Conservation (phyloP, 2,888 invertebrate genomes). For the Clistopyga incitator region DNA sequence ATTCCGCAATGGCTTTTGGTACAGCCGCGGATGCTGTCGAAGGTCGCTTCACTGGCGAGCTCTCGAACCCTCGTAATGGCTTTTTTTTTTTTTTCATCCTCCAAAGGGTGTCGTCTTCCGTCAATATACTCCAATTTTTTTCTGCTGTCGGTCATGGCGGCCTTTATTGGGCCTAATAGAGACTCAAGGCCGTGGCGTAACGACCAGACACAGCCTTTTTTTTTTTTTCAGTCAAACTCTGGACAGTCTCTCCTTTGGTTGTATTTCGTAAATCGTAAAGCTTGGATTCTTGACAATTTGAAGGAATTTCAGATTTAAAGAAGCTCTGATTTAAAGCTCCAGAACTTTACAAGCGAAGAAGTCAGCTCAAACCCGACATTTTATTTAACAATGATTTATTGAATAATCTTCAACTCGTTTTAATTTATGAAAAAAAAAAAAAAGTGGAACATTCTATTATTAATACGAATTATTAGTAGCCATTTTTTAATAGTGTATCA, state of each 20-base stretch:
- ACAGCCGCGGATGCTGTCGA: conserved; percentile 20
- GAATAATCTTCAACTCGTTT: not conserved
- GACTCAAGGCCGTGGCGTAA: conserved; percentile 72
- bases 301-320: not conserved
- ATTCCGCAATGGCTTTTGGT: conserved; percentile 9
- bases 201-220: conserved; percentile 43
- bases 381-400: not conserved
- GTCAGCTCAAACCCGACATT: not conserved
- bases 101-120: conserved; percentile 76
- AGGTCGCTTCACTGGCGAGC: conserved; percentile 46
- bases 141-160: conserved; percentile 65
- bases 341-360: not conserved
- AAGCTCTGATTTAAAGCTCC: not conserved
- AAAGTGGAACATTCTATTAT: not conserved
- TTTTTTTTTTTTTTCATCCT: conserved; percentile 68
- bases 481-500: too few species aligned
- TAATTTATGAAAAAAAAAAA: not conserved
- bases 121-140: conserved; percentile 82
- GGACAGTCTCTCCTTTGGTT: conserved; percentile 17
- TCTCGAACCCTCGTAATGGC: conserved; percentile 70
- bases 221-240: conserved; percentile 14
- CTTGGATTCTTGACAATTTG: not conserved
- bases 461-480: not conserved
- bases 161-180: conserved; percentile 64
- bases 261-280: not conserved